Base-by-base conservation (phyloP, 1,140 invertebrate species). In the Megathymus violae region DNA sequence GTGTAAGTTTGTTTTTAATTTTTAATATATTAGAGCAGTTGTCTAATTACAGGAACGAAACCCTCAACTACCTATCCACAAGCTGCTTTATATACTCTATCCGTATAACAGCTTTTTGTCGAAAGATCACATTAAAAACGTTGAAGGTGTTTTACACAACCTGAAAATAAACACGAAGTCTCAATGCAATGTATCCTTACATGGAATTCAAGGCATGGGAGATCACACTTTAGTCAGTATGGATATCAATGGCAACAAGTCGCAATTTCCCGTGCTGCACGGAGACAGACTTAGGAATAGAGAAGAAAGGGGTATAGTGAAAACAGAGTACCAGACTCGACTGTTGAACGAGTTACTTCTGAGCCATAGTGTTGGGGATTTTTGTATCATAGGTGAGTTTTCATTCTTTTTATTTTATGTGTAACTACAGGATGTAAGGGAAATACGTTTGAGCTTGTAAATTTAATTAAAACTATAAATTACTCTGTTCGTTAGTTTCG, bases 81-180 rank as follows among this genome's bases (percentile, higher is more conserved):
- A 95, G 47, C 76, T 96, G 0, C 85, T 98, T 19, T 93, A 94
- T 60, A 92, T 95, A 14, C 88, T 97, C 7, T 99, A 98, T 91
- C 98, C 98, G 0, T 97, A 96, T 74, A 93, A 95, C 56, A 88
- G 94, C 5, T 95, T 98, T 80, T 82, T 98, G 41, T 93, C 94
- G 14, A 92, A 93, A 69, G 96, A 98, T 41, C 94, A 95, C 7
- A 92, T 93, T 59, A 93, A 92, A 38, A 94, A 95, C 1, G 94
- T 97, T 0, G 92, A 94, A 68, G 93, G 92, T 48, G 93, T 96
- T 4, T 85, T 97, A 11, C 74, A 91, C 9, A 94, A 93, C 6
- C 93, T 96, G 50, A 90, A 93, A 10, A 85, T 95, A 10, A 71
- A 92, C 17, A 78, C 65, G 3, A 54, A 70, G 19, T 67, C 80